A percentile compares a stretch with the other conserved stretches of the same genome.
These are phyloP conservation scores for cat (Felis catus) DNA, from an alignment of 2,113 vertebrate genomes.

Conservation along the genomic window DNA sequence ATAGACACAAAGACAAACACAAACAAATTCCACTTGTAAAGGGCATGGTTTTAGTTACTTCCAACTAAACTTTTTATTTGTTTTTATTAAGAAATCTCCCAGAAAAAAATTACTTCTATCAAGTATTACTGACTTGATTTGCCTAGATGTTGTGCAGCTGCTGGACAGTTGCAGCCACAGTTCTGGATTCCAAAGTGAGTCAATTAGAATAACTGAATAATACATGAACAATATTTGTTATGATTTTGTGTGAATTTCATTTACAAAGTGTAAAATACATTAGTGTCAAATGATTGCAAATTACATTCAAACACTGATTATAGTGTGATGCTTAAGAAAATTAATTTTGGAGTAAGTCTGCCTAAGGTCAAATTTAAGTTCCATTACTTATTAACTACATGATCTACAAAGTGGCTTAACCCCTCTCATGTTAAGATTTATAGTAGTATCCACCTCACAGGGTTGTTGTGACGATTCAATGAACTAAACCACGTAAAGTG, in stretches of 20 bases:
- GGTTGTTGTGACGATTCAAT: not conserved
- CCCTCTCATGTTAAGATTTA: not conserved
- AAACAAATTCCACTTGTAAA: not conserved
- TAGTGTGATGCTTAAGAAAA: not conserved
- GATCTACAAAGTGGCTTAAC: not conserved
- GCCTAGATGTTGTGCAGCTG: not conserved
- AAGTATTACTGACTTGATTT: not conserved
- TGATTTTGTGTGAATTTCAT: constrained; percentile 17
- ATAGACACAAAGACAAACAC: not conserved
- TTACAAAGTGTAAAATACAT: constrained; percentile 31
- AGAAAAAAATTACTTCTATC: not conserved
- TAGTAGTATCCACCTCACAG: not conserved
- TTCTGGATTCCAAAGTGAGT: constrained; percentile 13
- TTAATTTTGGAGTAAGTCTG: not conserved
- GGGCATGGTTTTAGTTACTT: not conserved
- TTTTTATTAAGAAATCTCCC: not conserved
- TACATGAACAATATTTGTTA: not conserved
- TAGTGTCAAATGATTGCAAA: constrained; percentile 33
- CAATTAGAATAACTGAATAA: constrained; percentile 39
- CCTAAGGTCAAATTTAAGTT: not conserved
- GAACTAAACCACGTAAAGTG: not conserved
- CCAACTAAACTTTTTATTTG: not conserved
- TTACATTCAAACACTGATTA: not conserved
- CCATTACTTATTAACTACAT: not conserved
- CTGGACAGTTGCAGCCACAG: not conserved